These are phyloP conservation scores for Cataglyphis hispanica DNA, from an alignment of 1,140 invertebrate genomes.

Conservation along the genomic window DNA sequence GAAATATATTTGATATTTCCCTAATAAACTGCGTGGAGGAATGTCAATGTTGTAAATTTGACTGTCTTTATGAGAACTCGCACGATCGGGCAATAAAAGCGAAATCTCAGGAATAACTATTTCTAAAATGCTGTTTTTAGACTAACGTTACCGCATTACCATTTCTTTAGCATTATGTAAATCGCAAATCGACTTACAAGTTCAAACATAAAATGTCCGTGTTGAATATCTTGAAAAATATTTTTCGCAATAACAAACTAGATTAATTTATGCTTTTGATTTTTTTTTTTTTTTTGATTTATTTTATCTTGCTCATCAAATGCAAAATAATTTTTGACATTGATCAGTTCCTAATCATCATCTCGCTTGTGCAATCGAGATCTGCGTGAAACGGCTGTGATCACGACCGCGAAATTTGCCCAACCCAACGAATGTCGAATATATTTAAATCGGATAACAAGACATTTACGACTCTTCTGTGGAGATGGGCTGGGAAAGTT, in stretches of 20 bases:
- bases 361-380: neutral
- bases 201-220: neutral
- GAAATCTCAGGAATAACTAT: neutral
- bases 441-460: slow-evolving; percentile 71
- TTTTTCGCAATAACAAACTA: neutral
- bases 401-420: slow-evolving; percentile 56
- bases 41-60: neutral
- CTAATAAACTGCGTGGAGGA: neutral
- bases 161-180: slow-evolving; percentile 12
- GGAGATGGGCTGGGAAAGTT: slow-evolving; percentile 68
- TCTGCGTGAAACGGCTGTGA: slow-evolving; percentile 54
- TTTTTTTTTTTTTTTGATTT: neutral
- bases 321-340: neutral
- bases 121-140: neutral
- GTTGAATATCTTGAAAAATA: neutral
- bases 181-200: neutral
- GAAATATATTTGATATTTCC: neutral
- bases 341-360: neutral
- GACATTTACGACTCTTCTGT: slow-evolving; percentile 72
- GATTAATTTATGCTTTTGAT: neutral
- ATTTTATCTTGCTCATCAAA: neutral
- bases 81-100: neutral
- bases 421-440: slow-evolving; percentile 67
- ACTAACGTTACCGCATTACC: neutral
- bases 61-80: neutral